Evolutionary conservation across 2,888 invertebrate species (phyloP).

Genomic region (Lasioglossum calceatum): DNA sequence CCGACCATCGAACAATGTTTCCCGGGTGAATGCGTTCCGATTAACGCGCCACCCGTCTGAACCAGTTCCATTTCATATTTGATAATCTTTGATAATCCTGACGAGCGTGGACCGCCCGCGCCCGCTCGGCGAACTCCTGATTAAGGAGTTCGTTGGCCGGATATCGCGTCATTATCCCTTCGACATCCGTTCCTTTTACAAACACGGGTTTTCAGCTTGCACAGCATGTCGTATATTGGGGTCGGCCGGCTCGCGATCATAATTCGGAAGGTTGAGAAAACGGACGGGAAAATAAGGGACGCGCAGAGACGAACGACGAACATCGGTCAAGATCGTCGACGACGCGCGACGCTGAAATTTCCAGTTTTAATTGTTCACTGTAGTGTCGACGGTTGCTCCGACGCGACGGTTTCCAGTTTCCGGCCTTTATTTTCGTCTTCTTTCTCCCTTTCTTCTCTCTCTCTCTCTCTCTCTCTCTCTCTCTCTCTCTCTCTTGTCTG

Average conservation of each 20-base stretch:
- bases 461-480: too few species aligned
- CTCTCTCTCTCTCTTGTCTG: too few species aligned
- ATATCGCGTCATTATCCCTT: conserved; percentile 27
- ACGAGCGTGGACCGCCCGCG: conserved; percentile 9
- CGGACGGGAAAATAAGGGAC: neutral
- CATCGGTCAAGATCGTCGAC: conserved; percentile 11
- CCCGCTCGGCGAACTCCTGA: conserved; percentile 16
- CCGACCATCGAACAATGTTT: conserved; percentile 46
- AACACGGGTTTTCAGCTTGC: conserved; percentile 6
- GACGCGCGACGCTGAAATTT: conserved; percentile 10
- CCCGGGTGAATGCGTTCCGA: conserved; percentile 41
- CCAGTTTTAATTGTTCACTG: neutral
- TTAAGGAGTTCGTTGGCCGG: conserved; percentile 7
- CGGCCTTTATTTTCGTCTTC: neutral
- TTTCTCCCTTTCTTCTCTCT: too few species aligned
- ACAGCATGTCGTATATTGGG: neutral
- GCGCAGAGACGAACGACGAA: neutral
- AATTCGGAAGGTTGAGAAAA: neutral
- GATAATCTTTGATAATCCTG: conserved; percentile 49
- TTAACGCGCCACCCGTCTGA: conserved; percentile 14
- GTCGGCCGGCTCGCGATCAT: neutral
- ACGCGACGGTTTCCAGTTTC: neutral
- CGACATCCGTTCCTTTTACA: neutral
- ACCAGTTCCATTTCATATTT: conserved; percentile 43
- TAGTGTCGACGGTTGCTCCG: neutral